Conservation (phyloP, 2,888 invertebrate genomes). For the Apotomis capreana region DNA sequence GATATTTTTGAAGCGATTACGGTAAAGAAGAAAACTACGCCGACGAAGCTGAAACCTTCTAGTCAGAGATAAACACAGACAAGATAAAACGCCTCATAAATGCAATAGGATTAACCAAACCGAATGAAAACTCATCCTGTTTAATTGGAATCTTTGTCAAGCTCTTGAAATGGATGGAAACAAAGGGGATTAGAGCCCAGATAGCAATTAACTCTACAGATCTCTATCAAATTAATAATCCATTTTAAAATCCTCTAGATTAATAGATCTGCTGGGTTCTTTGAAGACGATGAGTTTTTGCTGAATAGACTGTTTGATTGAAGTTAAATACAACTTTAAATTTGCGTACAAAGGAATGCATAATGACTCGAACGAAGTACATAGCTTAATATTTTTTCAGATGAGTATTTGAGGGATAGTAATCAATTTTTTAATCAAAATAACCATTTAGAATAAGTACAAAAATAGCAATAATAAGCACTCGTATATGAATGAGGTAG, state of each 20-base stretch:
- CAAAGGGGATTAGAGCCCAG: slow-evolving; percentile 19
- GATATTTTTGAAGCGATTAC: no score
- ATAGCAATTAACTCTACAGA: slow-evolving; percentile 29
- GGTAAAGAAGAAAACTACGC: no score
- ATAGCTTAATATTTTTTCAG: background rate
- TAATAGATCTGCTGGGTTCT: slow-evolving; percentile 5
- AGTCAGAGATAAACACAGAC: no score
- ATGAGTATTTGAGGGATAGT: no score
- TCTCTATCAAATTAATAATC: slow-evolving; percentile 16
- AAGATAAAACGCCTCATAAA: slow-evolving; percentile 2
- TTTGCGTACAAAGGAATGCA: background rate
- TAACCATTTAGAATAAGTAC: no score
- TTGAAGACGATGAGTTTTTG: background rate
- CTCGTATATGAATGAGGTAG: no score
- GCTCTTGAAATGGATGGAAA: slow-evolving; percentile 19
- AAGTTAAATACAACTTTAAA: background rate
- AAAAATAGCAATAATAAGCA: no score
- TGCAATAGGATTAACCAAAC: slow-evolving; percentile 22
- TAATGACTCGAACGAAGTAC: background rate
- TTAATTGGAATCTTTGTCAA: slow-evolving; percentile 30
- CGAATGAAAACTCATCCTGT: slow-evolving; percentile 30
- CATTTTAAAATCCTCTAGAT: slow-evolving; percentile 1
- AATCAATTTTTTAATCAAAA: no score
- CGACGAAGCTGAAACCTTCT: no score
- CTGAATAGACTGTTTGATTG: background rate